phyloP scores from a whole-genome alignment of 2,113 vertebrate species.

The Chroicocephalus ridibundus region DNA sequence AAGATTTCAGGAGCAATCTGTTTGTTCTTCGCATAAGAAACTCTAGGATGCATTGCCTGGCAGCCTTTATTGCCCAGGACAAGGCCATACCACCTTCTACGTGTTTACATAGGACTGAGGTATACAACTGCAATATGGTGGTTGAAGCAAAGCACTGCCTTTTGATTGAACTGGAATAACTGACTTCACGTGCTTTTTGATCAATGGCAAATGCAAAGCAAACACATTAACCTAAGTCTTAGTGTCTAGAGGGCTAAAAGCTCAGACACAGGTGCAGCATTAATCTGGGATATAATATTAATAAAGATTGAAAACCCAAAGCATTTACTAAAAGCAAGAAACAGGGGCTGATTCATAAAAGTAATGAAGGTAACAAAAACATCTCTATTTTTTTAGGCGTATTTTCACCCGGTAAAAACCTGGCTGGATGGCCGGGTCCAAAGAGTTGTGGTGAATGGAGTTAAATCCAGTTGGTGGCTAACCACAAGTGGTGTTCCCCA shows the following conservation, averaged over 20 bases:
- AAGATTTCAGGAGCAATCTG: background rate
- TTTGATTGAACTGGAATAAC: background rate
- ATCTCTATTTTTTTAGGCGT: background rate
- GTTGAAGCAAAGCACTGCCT: background rate
- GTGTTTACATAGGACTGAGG: background rate
- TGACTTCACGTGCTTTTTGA: background rate
- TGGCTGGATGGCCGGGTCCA: background rate
- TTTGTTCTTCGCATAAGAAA: background rate
- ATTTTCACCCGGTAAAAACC: background rate
- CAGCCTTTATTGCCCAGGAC: background rate
- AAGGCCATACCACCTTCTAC: background rate
- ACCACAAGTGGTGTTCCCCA: background rate
- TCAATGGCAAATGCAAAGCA: background rate
- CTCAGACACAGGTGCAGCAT: background rate
- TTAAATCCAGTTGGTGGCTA: fast-evolving
- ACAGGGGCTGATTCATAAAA: background rate
- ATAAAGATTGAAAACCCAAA: background rate
- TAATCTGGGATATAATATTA: background rate
- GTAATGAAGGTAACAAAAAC: background rate
- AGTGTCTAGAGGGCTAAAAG: background rate
- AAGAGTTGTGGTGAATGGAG: background rate
- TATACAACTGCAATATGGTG: background rate
- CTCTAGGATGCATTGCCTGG: background rate
- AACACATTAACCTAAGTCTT: background rate
- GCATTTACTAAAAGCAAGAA: background rate